phyloP scores from a whole-genome alignment of 2,888 invertebrate genomes.

The Hirtodrosophila cameraria region DNA sequence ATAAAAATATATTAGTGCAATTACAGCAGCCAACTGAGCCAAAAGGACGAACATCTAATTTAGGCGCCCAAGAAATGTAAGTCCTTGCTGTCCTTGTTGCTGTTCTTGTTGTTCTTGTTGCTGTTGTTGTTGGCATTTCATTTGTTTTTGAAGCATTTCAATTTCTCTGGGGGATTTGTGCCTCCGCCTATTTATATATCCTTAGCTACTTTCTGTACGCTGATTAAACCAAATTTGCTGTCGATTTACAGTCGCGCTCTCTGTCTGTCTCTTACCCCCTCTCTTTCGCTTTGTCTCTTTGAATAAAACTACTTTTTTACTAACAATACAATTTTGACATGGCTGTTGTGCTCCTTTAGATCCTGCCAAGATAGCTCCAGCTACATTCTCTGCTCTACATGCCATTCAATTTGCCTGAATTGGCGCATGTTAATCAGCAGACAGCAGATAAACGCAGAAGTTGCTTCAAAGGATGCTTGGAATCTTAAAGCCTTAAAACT shows the following conservation, averaged over 20 bases:
- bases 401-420: slow-evolving; percentile 77
- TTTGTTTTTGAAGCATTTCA: slow-evolving; percentile 77
- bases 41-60: slow-evolving; percentile 59
- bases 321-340: slow-evolving; percentile 42
- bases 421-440: slow-evolving; percentile 77
- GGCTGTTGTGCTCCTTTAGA: slow-evolving; percentile 14
- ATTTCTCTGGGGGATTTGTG: slow-evolving; percentile 66
- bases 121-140: slow-evolving; percentile 46
- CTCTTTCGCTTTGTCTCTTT: not conserved
- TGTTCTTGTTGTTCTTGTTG: slow-evolving; percentile 6
- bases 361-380: slow-evolving; percentile 32
- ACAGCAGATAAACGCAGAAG: slow-evolving; percentile 8
- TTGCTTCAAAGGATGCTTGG: slow-evolving; percentile 22
- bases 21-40: slow-evolving; percentile 76
- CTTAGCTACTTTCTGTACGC: slow-evolving; percentile 24
- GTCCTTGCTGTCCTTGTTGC: slow-evolving; percentile 15
- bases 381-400: not conserved
- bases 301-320: slow-evolving; percentile 52
- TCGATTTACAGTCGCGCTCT: slow-evolving; percentile 46
- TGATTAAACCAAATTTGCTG: slow-evolving; percentile 72
- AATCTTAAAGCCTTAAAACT: slow-evolving; percentile 49
- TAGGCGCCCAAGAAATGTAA: slow-evolving; percentile 47
- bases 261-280: slow-evolving; percentile 30
- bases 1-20: slow-evolving; percentile 82
- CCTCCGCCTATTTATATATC: slow-evolving; percentile 51